Evolutionary conservation across 2,113 vertebrate species (phyloP), one percentile per base, ranked within the genome.

Genomic region (Lipophrys pholis): DNA sequence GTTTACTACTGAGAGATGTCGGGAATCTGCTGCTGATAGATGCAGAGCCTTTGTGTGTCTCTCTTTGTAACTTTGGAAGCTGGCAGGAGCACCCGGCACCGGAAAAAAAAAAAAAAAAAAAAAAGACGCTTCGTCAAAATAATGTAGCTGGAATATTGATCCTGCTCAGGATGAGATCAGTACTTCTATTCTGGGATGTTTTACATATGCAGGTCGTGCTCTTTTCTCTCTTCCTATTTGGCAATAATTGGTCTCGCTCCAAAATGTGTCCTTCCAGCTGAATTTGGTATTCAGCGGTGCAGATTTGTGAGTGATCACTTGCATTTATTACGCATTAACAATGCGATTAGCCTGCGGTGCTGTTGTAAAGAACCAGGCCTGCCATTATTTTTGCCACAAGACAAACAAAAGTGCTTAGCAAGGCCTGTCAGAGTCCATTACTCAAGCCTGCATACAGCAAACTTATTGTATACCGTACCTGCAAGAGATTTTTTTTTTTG

Each of bases 371-470:
- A 54, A 36, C 12, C 21, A 30, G 5, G 40, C 10, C 57, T 14
- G 54, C 49, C 12, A 39, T 39, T 69, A 42, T 12, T 54, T 54
- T 45, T 15, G 11, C 62, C 54, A 5, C 7, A 67, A 73, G 57
- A 81, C 69, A 64, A 78, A 84, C 53, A 59, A 80, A 78, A 68
- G 59, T 71, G 48, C 68, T 84, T 63, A 73, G 16, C 66, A 80
- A 71, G 76, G 82, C 50, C 67, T 76, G 79, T 78, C 86, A 64
- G 50, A 66, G 68, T 54, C 64, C 40, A 73, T 87, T 84, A 81
- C 53, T 86, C 71, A 63, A 55, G 69, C 16, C 40, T 16, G 41
- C 8, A 7, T 56, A 50, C 42, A 63, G 74, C 73, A 73, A 81
- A 81, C 35, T 16, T 50, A 58, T 15, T 51, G 68, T 51, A 64